A percentile compares a stretch with the other conserved stretches of the same genome.
Evolutionary conservation across 2,113 vertebrate genomes (phyloP).

Genomic region (Talpa occidentalis): DNA sequence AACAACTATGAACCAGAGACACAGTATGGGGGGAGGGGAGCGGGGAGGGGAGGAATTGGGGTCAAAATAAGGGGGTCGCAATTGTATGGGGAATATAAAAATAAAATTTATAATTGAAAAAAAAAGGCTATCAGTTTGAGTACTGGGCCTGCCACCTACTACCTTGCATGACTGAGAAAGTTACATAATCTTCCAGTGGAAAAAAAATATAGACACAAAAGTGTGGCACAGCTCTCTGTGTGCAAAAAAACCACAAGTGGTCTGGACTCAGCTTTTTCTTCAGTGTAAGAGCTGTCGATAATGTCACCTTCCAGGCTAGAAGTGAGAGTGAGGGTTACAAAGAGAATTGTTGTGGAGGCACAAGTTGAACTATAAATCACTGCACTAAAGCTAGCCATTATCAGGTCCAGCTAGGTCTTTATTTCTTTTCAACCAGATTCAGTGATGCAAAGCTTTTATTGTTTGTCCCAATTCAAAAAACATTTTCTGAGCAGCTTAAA

Average conservation of each 20-base stretch:
- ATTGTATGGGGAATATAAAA: too few relatives aligned
- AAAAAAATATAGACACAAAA: neutral
- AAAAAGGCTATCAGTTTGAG: conserved; percentile 68
- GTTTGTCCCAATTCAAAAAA: neutral
- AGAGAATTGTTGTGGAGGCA: neutral
- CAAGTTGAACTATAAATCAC: neutral
- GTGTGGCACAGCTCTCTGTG: neutral
- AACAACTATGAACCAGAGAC: too few relatives aligned
- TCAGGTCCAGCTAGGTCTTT: neutral
- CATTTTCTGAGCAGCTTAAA: neutral
- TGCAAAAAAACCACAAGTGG: neutral
- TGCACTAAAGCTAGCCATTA: neutral
- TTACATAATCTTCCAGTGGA: neutral
- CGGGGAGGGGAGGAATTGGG: too few relatives aligned
- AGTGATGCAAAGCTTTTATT: neutral
- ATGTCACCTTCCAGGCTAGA: neutral
- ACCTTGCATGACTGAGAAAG: neutral
- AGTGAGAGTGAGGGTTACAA: neutral
- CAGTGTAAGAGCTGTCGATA: neutral
- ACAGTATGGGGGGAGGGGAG: too few relatives aligned
- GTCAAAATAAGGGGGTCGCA: too few relatives aligned
- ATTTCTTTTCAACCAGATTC: neutral
- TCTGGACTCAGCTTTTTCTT: conserved; percentile 5
- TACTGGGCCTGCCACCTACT: neutral
- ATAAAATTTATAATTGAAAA: too few relatives aligned